phyloP scores from a whole-genome alignment of 2,113 vertebrate genomes.

The Cranoglanis bouderius region DNA sequence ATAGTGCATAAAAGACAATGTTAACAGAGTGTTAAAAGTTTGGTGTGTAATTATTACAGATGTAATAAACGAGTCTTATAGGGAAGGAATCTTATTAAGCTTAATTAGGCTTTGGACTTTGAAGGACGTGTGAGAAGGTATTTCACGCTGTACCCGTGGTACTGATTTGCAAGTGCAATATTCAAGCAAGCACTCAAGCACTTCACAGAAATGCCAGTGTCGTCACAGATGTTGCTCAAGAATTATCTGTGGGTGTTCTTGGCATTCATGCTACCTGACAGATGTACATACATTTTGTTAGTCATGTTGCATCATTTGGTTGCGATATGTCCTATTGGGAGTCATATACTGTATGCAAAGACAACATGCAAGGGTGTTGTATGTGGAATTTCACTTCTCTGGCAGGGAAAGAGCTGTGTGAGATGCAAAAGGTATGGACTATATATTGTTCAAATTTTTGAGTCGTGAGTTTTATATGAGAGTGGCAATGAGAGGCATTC shows the following conservation, averaged over 20 bases:
- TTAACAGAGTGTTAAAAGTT: not conserved
- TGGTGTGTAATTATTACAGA: not conserved
- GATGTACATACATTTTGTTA: slow-evolving; percentile 16
- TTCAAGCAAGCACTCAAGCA: slow-evolving; percentile 24
- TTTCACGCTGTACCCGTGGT: not conserved
- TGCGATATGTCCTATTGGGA: not conserved
- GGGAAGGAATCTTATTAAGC: not conserved
- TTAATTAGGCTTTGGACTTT: not conserved
- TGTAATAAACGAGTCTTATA: not conserved
- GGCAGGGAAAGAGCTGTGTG: not conserved
- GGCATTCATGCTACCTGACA: not conserved
- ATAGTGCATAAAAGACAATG: not conserved
- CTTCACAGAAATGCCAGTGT: not conserved
- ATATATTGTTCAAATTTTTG: not conserved
- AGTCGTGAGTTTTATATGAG: not conserved
- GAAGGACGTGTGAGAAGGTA: not conserved
- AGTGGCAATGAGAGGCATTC: not conserved
- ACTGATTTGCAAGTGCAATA: slow-evolving; percentile 4
- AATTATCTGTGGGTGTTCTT: slow-evolving; percentile 22
- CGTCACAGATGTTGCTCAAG: slow-evolving; percentile 7
- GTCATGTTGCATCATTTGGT: not conserved
- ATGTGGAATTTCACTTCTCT: not conserved
- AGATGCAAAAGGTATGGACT: not conserved
- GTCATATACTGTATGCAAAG: not conserved
- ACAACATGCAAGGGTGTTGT: not conserved